Conservation (phyloP, 35 echinoderm and acorn worm genomes). For the Nesometra sesokonis region DNA sequence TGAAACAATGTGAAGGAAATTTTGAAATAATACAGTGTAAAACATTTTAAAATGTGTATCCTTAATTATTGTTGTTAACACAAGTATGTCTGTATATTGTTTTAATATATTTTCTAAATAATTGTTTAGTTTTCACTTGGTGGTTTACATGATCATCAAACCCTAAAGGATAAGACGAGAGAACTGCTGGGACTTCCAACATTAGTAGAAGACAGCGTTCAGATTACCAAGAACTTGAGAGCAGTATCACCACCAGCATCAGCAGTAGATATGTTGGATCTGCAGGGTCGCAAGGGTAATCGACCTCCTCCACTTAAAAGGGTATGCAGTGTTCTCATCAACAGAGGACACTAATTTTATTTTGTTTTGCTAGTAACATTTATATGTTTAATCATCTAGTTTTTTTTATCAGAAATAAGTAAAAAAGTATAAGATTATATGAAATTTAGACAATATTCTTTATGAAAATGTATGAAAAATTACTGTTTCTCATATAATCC, state of each 20-base stretch:
- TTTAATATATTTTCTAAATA: not conserved
- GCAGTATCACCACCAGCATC: slow-evolving; percentile 85
- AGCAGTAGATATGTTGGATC: slow-evolving; percentile 70
- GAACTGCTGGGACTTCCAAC: slow-evolving; percentile 44
- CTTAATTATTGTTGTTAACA: not conserved
- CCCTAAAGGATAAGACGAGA: slow-evolving; percentile 56
- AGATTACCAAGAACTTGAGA: slow-evolving; percentile 81
- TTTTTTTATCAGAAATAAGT: too few species aligned
- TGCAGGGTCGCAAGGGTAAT: not conserved
- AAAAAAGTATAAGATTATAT: too few species aligned
- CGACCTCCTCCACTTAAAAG: not conserved
- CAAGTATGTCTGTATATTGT: not conserved
- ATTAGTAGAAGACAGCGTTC: slow-evolving; percentile 72
- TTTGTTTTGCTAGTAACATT: too few species aligned
- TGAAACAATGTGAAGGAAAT: too few species aligned
- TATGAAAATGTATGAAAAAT: too few species aligned
- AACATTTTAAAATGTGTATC: not conserved
- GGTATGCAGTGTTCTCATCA: not conserved
- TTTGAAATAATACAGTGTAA: too few species aligned
- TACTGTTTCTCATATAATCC: too few species aligned
- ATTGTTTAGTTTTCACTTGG: slow-evolving; percentile 76
- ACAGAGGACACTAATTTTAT: too few species aligned
- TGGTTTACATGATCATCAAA: slow-evolving; percentile 40
- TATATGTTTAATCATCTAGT: too few species aligned
- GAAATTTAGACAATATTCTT: too few species aligned